Evolutionary conservation across 2,888 invertebrate species (phyloP).

Genomic region (Limnephilus marmoratus): DNA sequence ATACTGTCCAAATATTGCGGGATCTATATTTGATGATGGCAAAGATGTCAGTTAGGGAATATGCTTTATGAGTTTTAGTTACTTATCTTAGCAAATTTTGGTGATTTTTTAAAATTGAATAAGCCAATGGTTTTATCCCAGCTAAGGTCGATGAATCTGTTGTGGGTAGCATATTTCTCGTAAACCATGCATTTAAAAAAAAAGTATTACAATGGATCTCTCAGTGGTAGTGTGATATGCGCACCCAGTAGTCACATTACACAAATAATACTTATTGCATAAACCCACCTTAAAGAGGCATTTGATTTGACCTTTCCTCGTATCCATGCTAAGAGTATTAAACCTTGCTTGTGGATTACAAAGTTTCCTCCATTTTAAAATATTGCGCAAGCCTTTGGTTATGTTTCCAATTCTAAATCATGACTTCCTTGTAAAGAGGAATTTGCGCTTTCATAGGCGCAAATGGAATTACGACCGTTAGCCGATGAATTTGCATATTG

Average conservation of each 20-base stretch:
- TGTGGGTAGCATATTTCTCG: too few relatives aligned
- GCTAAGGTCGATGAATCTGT: too few relatives aligned
- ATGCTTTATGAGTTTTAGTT: too few relatives aligned
- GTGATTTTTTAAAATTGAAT: too few relatives aligned
- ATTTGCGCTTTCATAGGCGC: constrained; percentile 9
- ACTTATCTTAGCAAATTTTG: too few relatives aligned
- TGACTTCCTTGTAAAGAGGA: constrained; percentile 24
- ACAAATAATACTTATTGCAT: neutral
- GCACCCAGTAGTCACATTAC: neutral
- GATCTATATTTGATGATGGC: too few relatives aligned
- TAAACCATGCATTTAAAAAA: too few relatives aligned
- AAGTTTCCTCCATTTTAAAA: constrained; percentile 12
- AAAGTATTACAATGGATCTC: too few relatives aligned
- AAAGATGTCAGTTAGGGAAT: too few relatives aligned
- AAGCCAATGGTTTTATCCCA: too few relatives aligned
- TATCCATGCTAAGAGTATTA: neutral
- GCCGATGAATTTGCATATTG: neutral
- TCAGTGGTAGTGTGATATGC: too few relatives aligned
- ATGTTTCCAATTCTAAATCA: constrained; percentile 7
- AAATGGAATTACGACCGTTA: constrained; percentile 5
- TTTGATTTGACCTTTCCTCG: neutral
- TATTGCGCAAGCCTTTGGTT: constrained; percentile 9
- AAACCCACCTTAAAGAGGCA: neutral
- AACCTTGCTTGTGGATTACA: neutral
- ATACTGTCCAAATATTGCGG: too few relatives aligned